Conservation (phyloP, 1,140 invertebrate genomes). For the Sesamia nonagrioides region DNA sequence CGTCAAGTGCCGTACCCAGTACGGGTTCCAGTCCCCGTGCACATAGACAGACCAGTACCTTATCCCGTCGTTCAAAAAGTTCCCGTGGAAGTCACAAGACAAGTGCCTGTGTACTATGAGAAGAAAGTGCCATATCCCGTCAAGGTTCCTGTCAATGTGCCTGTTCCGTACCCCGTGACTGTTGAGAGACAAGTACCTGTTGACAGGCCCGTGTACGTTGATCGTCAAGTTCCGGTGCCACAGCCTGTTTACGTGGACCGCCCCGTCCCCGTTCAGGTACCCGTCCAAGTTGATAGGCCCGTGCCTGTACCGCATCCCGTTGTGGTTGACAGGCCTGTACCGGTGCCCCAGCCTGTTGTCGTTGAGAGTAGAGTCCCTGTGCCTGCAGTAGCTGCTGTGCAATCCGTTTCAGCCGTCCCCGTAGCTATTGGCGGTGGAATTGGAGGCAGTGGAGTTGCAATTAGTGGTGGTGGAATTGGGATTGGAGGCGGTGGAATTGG, state of each 20-base stretch:
- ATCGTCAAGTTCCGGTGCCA: conserved; percentile 79
- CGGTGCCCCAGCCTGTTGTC: conserved; percentile 22
- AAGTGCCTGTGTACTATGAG: conserved; percentile 88
- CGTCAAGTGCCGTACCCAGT: conserved; percentile 75
- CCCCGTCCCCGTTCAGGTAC: conserved; percentile 76
- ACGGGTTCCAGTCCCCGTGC: conserved; percentile 87
- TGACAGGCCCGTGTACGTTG: conserved; percentile 81
- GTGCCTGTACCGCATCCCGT: conserved; percentile 78
- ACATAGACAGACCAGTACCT: conserved; percentile 77
- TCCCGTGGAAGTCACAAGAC: conserved; percentile 87
- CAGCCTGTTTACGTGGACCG: conserved; percentile 78
- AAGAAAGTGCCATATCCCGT: conserved; percentile 80
- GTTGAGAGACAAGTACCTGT: conserved; percentile 81
- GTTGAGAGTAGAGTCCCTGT: conserved; percentile 67
- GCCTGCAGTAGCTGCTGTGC: conserved; percentile 41
- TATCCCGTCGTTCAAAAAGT: conserved; percentile 79
- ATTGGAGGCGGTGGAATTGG: neutral
- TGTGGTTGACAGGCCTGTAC: conserved; percentile 46
- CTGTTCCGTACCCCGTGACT: conserved; percentile 79
- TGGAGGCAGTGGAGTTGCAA: conserved; percentile 15
- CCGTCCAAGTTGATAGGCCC: conserved; percentile 76
- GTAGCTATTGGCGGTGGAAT: conserved; percentile 4
- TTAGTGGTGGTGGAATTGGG: conserved; percentile 27
- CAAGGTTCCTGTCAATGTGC: conserved; percentile 77
- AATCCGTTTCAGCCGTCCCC: conserved; percentile 30